Conservation (phyloP, 2,113 vertebrate species). For the Pyxicephalus adspersus region DNA sequence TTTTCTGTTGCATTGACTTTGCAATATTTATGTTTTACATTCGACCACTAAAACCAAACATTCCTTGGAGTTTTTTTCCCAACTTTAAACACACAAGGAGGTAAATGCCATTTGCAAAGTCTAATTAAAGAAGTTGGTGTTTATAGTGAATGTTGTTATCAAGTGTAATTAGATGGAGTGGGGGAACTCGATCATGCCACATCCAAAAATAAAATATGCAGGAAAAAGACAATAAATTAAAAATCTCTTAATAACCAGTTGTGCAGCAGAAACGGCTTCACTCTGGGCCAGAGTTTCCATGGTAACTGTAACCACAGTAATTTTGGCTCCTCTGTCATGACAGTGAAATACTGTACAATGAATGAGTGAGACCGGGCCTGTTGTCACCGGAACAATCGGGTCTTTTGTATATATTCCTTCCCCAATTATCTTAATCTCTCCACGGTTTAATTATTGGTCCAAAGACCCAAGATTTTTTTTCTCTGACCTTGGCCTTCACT, state of each 20-base stretch:
- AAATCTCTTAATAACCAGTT: slow-evolving; percentile 52
- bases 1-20: no score
- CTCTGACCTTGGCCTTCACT: no score
- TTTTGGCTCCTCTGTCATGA: slow-evolving; percentile 30
- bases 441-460: slow-evolving; percentile 43
- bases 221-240: slow-evolving; percentile 41
- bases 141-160: slow-evolving; percentile 36
- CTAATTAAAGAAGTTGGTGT: slow-evolving; percentile 23
- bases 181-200: slow-evolving; percentile 13
- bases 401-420: slow-evolving; percentile 62
- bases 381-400: slow-evolving; percentile 59
- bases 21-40: no score
- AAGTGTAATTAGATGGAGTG: slow-evolving; percentile 31
- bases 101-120: slow-evolving; percentile 11
- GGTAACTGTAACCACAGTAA: slow-evolving; percentile 50
- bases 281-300: slow-evolving; percentile 42
- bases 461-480: slow-evolving; percentile 48
- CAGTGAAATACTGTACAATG: slow-evolving; percentile 13
- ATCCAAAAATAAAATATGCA: slow-evolving; percentile 42
- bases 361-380: slow-evolving; percentile 47
- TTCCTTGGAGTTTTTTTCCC: background rate
- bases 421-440: slow-evolving; percentile 43
- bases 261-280: slow-evolving; percentile 26
- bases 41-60: no score
- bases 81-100: background rate